Base-by-base conservation (phyloP, 2,113 vertebrate species). In the Leucosticte australis region DNA sequence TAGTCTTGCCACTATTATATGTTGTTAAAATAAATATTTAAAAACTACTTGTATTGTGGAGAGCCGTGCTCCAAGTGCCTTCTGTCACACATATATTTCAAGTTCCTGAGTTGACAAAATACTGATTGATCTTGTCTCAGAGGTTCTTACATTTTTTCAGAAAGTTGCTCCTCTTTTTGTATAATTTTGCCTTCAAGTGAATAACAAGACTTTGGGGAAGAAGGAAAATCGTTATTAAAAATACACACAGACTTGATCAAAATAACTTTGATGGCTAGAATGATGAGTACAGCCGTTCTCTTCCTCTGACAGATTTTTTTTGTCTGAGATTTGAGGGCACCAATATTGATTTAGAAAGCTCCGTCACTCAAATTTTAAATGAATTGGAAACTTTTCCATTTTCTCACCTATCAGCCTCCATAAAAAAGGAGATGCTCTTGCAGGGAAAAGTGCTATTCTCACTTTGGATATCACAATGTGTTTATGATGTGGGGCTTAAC, bases 211-310 rank as follows among this genome's bases (percentile, higher is more conserved):
- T 91, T 95, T 35, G 30, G 50, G 10, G 21, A 83, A 91, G 81
- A 89, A 76, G 37, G 41, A 95, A 96, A 96, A 96, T 96, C 93
- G 0, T 97, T 97, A 96, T 94, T 95, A 94, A 97, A 94, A 94
- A 90, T 81, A 92, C 89, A 94, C 68, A 35, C 47, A 87, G 92
- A 39, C 93, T 65, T 90, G 94, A 96, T 96, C 93, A 96, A 96
- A 97, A 96, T 81, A 92, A 78, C 96, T 96, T 97, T 96, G 96
- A 96, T 96, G 96, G 69, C 53, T 83, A 44, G 80, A 84, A 71
- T 89, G 68, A 90, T 78, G n/a, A 90, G 76, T 95, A 89, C 53
- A 97, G 73, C 88, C 71, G 15, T 75, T 77, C 73, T 88, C 21
- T 83, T 78, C 79, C 80, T 96, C 84, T 95, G 92, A 94, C 88